phyloP scores from a whole-genome alignment of 2,797 vertebrate species.

The Channallabes apus region DNA sequence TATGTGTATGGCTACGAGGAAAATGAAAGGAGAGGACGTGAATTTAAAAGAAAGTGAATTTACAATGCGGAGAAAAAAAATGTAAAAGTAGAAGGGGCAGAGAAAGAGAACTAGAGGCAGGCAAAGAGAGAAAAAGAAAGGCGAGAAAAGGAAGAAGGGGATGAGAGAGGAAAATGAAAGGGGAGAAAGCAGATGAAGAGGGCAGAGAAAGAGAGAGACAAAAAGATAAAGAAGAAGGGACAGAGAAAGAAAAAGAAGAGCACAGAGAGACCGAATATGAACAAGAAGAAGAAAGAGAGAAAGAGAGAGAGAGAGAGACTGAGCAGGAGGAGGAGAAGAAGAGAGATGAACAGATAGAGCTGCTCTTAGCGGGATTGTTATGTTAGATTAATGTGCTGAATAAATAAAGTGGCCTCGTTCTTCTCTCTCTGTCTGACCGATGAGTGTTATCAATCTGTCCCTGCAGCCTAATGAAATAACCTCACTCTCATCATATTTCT shows the following conservation, averaged over 20 bases:
- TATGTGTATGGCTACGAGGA: too few species aligned
- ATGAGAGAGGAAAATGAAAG: not conserved
- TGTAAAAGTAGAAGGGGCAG: not conserved
- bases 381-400: constrained; percentile 59
- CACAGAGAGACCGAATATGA: not conserved
- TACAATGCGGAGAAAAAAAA: too few species aligned
- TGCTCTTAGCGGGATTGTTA: constrained; percentile 59
- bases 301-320: not conserved
- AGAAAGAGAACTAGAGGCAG: not conserved
- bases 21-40: too few species aligned
- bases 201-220: too few species aligned
- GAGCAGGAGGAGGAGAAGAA: constrained; percentile 19
- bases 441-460: constrained; percentile 59
- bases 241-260: not conserved
- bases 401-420: constrained; percentile 56
- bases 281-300: not conserved
- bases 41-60: too few species aligned
- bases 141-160: too few species aligned
- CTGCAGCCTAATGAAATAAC: constrained; percentile 55
- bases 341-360: constrained; percentile 50
- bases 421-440: constrained; percentile 49
- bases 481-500: constrained; percentile 48
- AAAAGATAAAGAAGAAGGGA: not conserved
- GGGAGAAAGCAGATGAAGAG: not conserved
- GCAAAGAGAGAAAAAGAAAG: too few species aligned